Evolutionary conservation across 2,888 invertebrate genomes (phyloP).

Genomic region (Himalopsyche tibetana): DNA sequence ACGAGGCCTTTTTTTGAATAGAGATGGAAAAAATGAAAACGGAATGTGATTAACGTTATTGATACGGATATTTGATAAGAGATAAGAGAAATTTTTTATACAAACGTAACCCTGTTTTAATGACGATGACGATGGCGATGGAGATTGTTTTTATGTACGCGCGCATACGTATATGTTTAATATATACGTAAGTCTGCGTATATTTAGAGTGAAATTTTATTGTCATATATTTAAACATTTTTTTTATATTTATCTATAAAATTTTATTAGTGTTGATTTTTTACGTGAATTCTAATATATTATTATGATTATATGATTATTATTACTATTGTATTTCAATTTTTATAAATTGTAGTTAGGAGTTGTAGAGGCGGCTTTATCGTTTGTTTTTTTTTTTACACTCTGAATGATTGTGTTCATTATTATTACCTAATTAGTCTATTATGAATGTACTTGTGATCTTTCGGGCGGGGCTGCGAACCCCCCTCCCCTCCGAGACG

Average conservation of each 20-base stretch:
- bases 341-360: constrained; percentile 59
- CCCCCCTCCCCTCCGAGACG: constrained; percentile 47
- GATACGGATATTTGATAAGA: constrained; percentile 79
- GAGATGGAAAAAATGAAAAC: constrained; percentile 76
- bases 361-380: constrained; percentile 65
- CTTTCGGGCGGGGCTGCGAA: constrained; percentile 50
- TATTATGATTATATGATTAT: constrained; percentile 59
- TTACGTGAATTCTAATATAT: constrained; percentile 70
- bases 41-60: constrained; percentile 75
- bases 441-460: constrained; percentile 60
- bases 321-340: constrained; percentile 54
- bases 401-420: constrained; percentile 65
- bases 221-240: constrained; percentile 77
- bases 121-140: constrained; percentile 66
- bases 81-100: constrained; percentile 77
- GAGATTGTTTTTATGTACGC: constrained; percentile 76
- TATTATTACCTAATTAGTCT: constrained; percentile 64
- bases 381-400: constrained; percentile 55
- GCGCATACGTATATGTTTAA: constrained; percentile 14
- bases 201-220: constrained; percentile 78
- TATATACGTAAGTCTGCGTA: constrained; percentile 24
- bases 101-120: constrained; percentile 77
- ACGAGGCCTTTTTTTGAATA: constrained; percentile 75
- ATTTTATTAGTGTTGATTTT: constrained; percentile 79
- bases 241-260: constrained; percentile 71